Percentiles rank a stretch among this genome's conserved stretches.
These are phyloP conservation scores for Pelobates cultripes DNA, from an alignment of 2,797 vertebrate genomes.

Conservation along the genomic window DNA sequence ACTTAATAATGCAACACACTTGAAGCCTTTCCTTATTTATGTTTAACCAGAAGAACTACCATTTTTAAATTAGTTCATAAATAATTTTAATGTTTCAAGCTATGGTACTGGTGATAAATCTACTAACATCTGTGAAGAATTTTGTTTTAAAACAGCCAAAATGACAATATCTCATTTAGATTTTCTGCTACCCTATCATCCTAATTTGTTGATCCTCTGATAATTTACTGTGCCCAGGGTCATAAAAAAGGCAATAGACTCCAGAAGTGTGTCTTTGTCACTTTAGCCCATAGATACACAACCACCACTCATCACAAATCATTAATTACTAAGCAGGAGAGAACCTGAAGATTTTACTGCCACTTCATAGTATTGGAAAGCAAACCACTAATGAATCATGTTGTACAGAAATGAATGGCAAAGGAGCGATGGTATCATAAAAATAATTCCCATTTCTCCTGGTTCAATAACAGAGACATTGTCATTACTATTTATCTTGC, in stretches of 20 bases:
- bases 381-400: constrained; percentile 27
- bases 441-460: not conserved
- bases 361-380: constrained; percentile 24
- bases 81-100: constrained; percentile 56
- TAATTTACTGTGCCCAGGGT: constrained; percentile 25
- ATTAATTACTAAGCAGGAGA: constrained; percentile 33
- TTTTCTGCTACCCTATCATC: constrained; percentile 3
- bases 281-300: constrained; percentile 15
- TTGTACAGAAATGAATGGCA: not conserved
- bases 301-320: constrained; percentile 9
- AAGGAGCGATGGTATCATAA: constrained; percentile 4
- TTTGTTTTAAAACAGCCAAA: constrained; percentile 13
- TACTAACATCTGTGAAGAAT: constrained; percentile 37
- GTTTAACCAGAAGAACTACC: constrained; percentile 51
- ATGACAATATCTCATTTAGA: constrained; percentile 41
- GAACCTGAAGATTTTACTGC: constrained; percentile 19
- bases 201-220: constrained; percentile 38
- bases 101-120: constrained; percentile 53
- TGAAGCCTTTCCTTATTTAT: constrained; percentile 46
- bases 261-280: constrained; percentile 11
- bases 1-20: constrained; percentile 44
- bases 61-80: constrained; percentile 46
- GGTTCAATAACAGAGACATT: not conserved
- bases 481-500: not conserved
- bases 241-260: constrained; percentile 22